Conservation (phyloP, 2,113 vertebrate genomes). For the Prietella phreatophila region DNA sequence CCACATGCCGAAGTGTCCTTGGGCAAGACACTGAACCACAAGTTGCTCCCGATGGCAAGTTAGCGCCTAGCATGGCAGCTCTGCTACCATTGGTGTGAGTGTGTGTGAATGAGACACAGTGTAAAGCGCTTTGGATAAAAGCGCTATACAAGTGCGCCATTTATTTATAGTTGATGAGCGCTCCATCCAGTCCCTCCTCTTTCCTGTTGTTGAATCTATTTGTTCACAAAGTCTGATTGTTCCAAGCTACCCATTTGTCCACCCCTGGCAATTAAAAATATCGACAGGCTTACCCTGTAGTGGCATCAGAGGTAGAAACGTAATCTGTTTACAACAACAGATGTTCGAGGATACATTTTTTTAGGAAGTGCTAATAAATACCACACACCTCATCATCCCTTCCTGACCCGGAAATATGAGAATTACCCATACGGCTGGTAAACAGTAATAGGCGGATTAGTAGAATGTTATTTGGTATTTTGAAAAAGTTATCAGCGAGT, state of each 20-base stretch:
- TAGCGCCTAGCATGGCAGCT: too few relatives aligned
- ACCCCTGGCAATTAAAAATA: background rate
- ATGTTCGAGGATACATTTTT: background rate
- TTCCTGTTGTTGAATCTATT: background rate
- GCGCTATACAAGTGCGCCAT: too few relatives aligned
- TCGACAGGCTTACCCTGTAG: background rate
- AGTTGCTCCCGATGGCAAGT: too few relatives aligned
- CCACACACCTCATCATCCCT: background rate
- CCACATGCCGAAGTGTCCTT: too few relatives aligned
- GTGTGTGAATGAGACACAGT: too few relatives aligned
- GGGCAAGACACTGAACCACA: too few relatives aligned
- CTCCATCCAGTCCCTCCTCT: background rate
- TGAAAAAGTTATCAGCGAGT: background rate
- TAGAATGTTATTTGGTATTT: background rate
- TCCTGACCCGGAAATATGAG: background rate
- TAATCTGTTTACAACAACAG: background rate
- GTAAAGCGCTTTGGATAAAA: too few relatives aligned
- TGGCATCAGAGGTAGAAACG: background rate
- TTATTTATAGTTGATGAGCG: too few relatives aligned
- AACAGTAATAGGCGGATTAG: background rate
- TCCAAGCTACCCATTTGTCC: background rate
- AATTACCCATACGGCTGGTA: background rate
- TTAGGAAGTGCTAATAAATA: background rate
- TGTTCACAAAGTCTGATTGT: background rate
- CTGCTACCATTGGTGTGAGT: too few relatives aligned